phyloP scores from a whole-genome alignment of 2,797 vertebrate species.

The Propithecus perrieri region DNA sequence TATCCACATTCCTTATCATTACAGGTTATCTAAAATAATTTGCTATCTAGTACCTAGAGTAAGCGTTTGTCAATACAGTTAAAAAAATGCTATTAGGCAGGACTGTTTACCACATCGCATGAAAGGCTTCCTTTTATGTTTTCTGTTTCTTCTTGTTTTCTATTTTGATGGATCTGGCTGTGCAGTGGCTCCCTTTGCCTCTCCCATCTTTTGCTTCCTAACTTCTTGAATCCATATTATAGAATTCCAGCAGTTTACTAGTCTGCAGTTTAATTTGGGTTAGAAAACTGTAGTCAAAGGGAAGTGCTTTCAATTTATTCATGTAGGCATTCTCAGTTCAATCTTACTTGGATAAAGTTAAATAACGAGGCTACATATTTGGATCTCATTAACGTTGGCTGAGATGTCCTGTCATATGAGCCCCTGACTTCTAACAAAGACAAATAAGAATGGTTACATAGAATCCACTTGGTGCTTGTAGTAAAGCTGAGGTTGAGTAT shows the following conservation, averaged over 20 bases:
- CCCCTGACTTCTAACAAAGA: neutral
- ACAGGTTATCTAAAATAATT: neutral
- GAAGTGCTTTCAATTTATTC: neutral
- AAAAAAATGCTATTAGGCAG: neutral
- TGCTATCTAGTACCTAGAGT: neutral
- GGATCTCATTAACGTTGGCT: neutral
- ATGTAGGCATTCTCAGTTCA: constrained; percentile 21
- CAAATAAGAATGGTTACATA: neutral
- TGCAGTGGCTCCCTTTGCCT: neutral
- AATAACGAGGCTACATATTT: neutral
- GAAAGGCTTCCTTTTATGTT: neutral
- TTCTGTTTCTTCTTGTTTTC: neutral
- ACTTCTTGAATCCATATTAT: neutral
- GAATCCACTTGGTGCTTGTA: neutral
- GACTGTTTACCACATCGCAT: neutral
- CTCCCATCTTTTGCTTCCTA: neutral
- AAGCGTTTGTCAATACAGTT: neutral
- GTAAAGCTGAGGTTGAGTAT: neutral
- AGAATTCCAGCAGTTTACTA: neutral
- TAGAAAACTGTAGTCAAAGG: constrained; percentile 9
- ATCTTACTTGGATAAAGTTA: constrained; percentile 15
- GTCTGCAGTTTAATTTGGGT: neutral
- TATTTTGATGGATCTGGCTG: neutral
- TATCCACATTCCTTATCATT: neutral
- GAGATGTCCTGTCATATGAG: constrained; percentile 4